Percentiles rank a stretch among this genome's conserved stretches.
Conservation (phyloP, 1,140 invertebrate species). For the Magallana ariakensis region DNA sequence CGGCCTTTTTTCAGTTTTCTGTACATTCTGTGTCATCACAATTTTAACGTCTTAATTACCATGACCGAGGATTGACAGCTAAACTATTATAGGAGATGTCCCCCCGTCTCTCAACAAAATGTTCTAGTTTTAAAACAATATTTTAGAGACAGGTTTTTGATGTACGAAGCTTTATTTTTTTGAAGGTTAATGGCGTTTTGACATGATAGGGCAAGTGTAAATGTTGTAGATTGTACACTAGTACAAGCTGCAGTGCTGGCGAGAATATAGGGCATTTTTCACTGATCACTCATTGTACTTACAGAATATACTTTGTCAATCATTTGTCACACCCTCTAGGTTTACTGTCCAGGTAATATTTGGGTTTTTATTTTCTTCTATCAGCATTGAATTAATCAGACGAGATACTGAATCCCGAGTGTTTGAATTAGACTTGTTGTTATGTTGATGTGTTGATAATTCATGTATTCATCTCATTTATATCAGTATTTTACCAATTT, state of each 20-base stretch:
- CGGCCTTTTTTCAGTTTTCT: too few species aligned
- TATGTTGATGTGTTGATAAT: too few species aligned
- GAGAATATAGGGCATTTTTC: conserved; percentile 31
- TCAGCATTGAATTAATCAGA: too few species aligned
- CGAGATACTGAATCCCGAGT: too few species aligned
- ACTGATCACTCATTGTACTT: too few species aligned
- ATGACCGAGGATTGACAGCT: background rate
- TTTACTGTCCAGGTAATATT: too few species aligned
- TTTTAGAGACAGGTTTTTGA: background rate
- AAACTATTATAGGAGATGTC: background rate
- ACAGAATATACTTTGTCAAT: too few species aligned
- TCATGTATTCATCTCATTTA: too few species aligned
- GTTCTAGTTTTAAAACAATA: background rate
- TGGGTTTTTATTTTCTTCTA: too few species aligned
- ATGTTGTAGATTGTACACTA: conserved; percentile 20
- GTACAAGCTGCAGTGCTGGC: conserved; percentile 26
- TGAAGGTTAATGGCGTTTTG: background rate
- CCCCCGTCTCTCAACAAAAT: background rate
- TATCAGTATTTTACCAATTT: too few species aligned
- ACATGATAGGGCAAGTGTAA: conserved; percentile 1
- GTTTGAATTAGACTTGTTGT: too few species aligned
- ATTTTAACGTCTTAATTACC: background rate
- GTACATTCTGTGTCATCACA: background rate
- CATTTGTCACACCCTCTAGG: too few species aligned
- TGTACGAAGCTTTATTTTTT: background rate